phyloP scores from a whole-genome alignment of 1,140 invertebrate species.

The Drosophila neocordata region DNA sequence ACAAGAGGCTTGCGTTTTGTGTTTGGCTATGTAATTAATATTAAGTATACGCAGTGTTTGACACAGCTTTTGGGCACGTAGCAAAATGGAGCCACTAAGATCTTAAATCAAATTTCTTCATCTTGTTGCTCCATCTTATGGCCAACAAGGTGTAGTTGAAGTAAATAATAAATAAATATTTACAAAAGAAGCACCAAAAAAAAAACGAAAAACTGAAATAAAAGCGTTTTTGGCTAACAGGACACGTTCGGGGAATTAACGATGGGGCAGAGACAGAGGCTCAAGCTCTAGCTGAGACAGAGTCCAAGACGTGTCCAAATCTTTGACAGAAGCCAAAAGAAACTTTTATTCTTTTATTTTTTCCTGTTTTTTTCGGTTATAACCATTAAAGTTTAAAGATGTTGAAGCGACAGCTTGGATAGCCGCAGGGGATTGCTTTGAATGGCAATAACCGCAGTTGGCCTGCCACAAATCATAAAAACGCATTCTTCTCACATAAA shows the following conservation, averaged over 20 bases:
- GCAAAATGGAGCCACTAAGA: constrained; percentile 55
- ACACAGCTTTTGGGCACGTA: constrained; percentile 72
- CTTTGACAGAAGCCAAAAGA: constrained; percentile 51
- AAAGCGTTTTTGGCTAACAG: constrained; percentile 66
- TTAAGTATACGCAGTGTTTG: constrained; percentile 77
- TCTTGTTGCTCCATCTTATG: constrained; percentile 15
- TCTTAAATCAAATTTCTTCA: constrained; percentile 64
- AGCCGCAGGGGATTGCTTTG: constrained; percentile 63
- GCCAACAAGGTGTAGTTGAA: constrained; percentile 62
- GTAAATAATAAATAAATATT: constrained; percentile 81
- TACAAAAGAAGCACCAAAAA: constrained; percentile 38
- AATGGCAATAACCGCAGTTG: constrained; percentile 68
- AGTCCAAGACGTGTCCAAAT: constrained; percentile 67
- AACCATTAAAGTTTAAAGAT: constrained; percentile 77
- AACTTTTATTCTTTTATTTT: constrained; percentile 32
- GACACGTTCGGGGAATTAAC: constrained; percentile 76
- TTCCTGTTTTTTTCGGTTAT: constrained; percentile 45
- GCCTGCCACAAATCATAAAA: constrained; percentile 76
- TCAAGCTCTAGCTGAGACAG: background rate
- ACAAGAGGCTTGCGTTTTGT: constrained; percentile 32
- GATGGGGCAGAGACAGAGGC: constrained; percentile 3
- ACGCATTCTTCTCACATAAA: constrained; percentile 48
- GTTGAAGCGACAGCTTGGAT: constrained; percentile 72
- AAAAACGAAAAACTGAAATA: background rate
- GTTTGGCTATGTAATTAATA: constrained; percentile 69